Evolutionary conservation across 2,797 vertebrate species (phyloP).

Genomic region (Molossus alvarezi): DNA sequence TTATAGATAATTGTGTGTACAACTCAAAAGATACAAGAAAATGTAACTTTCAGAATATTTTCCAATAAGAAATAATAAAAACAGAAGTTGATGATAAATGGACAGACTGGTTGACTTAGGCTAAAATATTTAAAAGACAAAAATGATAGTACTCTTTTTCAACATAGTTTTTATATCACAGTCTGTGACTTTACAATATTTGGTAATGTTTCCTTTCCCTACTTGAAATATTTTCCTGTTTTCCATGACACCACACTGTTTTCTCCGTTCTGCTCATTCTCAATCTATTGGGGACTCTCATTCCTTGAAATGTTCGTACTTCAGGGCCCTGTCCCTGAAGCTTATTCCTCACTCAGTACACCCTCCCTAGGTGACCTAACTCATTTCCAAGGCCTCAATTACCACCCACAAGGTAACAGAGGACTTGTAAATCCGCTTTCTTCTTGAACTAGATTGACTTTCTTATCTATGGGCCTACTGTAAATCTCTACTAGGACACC

Average conservation of each 20-base stretch:
- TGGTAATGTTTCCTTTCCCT: background rate
- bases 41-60: background rate
- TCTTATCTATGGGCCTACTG: background rate
- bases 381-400: background rate
- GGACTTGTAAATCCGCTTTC: background rate
- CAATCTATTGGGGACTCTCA: background rate
- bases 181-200: background rate
- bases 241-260: background rate
- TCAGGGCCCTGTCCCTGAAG: background rate
- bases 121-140: background rate
- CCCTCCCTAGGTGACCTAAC: background rate
- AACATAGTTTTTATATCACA: background rate
- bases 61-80: background rate
- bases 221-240: background rate
- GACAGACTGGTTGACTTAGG: background rate
- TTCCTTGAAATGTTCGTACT: background rate
- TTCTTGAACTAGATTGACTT: background rate
- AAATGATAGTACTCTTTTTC: background rate
- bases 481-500: background rate
- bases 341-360: background rate
- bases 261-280: background rate
- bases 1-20: background rate
- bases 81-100: conserved; percentile 8
- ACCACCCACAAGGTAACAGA: background rate
- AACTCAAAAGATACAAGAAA: conserved; percentile 8